phyloP scores from a whole-genome alignment of 2,113 vertebrate species.

The Callorhinus ursinus region DNA sequence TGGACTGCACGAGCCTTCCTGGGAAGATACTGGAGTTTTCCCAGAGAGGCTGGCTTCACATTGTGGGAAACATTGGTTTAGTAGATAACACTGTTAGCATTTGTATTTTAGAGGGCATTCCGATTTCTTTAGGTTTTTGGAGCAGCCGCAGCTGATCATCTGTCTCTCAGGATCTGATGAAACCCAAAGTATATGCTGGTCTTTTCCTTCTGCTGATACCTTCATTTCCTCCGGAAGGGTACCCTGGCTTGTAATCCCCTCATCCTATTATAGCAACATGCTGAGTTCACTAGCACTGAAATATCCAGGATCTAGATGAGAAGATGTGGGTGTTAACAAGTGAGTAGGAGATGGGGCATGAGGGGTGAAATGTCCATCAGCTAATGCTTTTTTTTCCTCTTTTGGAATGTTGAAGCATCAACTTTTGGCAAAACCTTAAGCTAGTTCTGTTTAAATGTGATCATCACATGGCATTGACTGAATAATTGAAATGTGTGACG shows the following conservation, averaged over 20 bases:
- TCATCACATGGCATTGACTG: neutral
- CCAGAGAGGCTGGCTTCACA: conserved; percentile 66
- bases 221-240: conserved; percentile 10
- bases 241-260: neutral
- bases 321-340: neutral
- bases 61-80: conserved; percentile 68
- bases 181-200: neutral
- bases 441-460: neutral
- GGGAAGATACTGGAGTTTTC: conserved; percentile 71
- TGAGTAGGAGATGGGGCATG: neutral
- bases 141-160: neutral
- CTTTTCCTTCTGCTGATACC: neutral
- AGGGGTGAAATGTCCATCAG: too few species aligned
- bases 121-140: neutral
- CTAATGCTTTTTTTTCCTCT: neutral
- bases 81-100: conserved; percentile 46
- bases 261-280: neutral
- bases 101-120: neutral
- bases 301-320: neutral
- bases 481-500: neutral
- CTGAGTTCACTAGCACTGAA: neutral
- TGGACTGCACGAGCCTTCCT: conserved; percentile 62
- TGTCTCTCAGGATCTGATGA: neutral
- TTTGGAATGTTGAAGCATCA: neutral
- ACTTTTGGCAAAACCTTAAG: neutral